Conservation (phyloP, 2,797 vertebrate genomes). For the Danio jaintianensis region DNA sequence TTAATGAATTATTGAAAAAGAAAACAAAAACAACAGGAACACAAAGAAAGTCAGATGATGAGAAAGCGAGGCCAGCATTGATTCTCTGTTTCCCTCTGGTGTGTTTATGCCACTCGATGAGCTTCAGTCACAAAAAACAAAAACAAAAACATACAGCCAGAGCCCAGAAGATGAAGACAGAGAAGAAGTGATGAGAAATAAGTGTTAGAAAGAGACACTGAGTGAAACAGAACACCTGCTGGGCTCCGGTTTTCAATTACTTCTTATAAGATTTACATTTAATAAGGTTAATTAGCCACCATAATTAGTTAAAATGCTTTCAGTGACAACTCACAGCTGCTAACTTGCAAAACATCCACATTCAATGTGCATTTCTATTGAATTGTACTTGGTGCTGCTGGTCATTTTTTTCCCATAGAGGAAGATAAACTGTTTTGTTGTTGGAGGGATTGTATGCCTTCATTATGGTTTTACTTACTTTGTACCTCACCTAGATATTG, state of each 20-base stretch:
- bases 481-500: no score
- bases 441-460: neutral
- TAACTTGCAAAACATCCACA: slow-evolving; percentile 24
- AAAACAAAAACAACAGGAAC: neutral
- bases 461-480: no score
- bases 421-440: slow-evolving; percentile 13
- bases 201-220: slow-evolving; percentile 30
- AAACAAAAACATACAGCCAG: slow-evolving; percentile 42
- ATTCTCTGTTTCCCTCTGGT: slow-evolving; percentile 55
- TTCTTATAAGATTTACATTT: slow-evolving; percentile 57
- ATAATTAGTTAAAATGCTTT: slow-evolving; percentile 64
- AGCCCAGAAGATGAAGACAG: slow-evolving; percentile 47
- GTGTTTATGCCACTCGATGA: slow-evolving; percentile 30
- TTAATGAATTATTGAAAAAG: slow-evolving; percentile 15
- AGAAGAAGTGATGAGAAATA: slow-evolving; percentile 35
- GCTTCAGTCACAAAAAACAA: slow-evolving; percentile 12
- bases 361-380: slow-evolving; percentile 44
- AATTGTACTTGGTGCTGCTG: slow-evolving; percentile 32
- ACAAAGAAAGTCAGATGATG: slow-evolving; percentile 8
- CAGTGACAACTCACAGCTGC: slow-evolving; percentile 27
- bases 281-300: slow-evolving; percentile 69
- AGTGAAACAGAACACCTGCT: slow-evolving; percentile 64
- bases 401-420: slow-evolving; percentile 26
- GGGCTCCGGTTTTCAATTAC: slow-evolving; percentile 64
- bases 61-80: slow-evolving; percentile 46